Percentiles rank a stretch among this genome's conserved stretches.
These are phyloP conservation scores for Pogonomyrmex californicus DNA, from an alignment of 1,140 invertebrate species.

Conservation along the genomic window DNA sequence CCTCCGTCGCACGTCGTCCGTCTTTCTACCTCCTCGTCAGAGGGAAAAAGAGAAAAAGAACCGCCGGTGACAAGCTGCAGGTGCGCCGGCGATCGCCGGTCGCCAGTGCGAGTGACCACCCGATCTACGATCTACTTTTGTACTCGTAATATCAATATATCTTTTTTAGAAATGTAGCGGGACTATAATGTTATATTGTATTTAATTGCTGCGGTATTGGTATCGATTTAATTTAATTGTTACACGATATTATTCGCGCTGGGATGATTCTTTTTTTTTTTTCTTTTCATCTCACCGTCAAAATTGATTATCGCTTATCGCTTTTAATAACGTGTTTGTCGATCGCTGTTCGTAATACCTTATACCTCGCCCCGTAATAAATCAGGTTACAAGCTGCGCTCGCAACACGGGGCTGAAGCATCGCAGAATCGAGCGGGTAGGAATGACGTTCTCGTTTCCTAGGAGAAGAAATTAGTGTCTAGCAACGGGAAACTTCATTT, in stretches of 20 bases:
- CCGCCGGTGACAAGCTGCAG: not conserved
- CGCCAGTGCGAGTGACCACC: not conserved
- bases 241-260: not conserved
- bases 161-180: not conserved
- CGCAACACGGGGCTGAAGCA: not conserved
- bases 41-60: not conserved
- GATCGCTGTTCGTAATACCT: slow-evolving; percentile 34
- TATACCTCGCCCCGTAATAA: slow-evolving; percentile 34
- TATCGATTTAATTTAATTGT: slow-evolving; percentile 32
- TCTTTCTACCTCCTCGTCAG: not conserved
- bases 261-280: not conserved
- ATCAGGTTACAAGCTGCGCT: slow-evolving; percentile 21
- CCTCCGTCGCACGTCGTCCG: not conserved
- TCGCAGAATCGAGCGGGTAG: slow-evolving; percentile 25
- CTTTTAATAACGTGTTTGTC: slow-evolving; percentile 45
- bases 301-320: slow-evolving; percentile 45
- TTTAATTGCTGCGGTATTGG: not conserved
- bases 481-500: slow-evolving; percentile 54
- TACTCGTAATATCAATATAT: slow-evolving; percentile 6
- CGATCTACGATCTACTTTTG: slow-evolving; percentile 21
- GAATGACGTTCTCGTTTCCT: slow-evolving; percentile 39
- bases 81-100: not conserved
- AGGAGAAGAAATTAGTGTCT: slow-evolving; percentile 52
- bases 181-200: not conserved
- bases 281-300: not conserved